phyloP scores from a whole-genome alignment of 1,140 invertebrate genomes.

The Triops cancriformis region DNA sequence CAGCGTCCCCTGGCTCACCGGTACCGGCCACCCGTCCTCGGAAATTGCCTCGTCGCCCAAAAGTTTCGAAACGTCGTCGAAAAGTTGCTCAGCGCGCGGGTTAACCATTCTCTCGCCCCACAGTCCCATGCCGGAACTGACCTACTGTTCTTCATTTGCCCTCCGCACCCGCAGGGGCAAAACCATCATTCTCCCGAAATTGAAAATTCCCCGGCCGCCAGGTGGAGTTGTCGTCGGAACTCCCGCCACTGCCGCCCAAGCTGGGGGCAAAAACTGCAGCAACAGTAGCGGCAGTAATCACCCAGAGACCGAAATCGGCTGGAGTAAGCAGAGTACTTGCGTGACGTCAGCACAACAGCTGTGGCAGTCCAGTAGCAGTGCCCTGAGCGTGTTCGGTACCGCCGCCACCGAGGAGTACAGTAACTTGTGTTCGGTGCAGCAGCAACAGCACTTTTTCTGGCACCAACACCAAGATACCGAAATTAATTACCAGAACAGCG shows the following conservation, averaged over 20 bases:
- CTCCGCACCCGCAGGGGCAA: slow-evolving; percentile 57
- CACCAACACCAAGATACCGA: background rate
- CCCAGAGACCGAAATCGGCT: background rate
- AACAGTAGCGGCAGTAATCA: background rate
- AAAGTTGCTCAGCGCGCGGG: background rate
- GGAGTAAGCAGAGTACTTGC: background rate
- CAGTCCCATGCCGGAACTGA: slow-evolving; percentile 21
- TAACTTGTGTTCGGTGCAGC: background rate
- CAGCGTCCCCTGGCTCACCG: background rate
- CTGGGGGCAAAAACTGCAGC: background rate
- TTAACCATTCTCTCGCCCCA: slow-evolving; percentile 17
- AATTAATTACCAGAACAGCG: background rate
- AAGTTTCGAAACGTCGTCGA: background rate
- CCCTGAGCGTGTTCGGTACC: background rate
- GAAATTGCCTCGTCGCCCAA: background rate
- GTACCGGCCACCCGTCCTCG: background rate
- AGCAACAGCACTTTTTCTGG: background rate
- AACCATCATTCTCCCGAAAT: slow-evolving; percentile 61
- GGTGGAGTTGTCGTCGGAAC: slow-evolving; percentile 44
- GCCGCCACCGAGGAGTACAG: background rate
- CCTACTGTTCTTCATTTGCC: slow-evolving; percentile 27
- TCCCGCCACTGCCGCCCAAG: background rate
- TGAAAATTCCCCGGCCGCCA: slow-evolving; percentile 61
- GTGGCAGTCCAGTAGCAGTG: background rate
- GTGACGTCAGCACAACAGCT: background rate